phyloP scores from a whole-genome alignment of 92 coral and sea anemone genomes.

The Heteractis magnifica region DNA sequence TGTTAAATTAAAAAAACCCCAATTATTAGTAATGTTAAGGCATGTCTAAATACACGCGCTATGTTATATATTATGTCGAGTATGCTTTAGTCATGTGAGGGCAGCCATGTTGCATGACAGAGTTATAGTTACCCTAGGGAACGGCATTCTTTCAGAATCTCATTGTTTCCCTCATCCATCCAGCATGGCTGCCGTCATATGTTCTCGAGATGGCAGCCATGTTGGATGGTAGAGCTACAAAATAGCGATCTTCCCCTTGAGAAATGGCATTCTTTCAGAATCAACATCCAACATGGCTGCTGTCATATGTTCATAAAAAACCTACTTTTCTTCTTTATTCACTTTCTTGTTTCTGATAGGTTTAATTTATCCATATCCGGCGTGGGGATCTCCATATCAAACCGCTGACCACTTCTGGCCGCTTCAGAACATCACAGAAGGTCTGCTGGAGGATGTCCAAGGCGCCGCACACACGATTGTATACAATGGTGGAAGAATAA shows the following conservation, averaged over 20 bases:
- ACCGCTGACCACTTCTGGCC: constrained; percentile 99
- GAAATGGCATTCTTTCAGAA: background rate
- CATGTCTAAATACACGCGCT: background rate
- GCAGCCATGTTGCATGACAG: background rate
- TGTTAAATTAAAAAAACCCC: background rate
- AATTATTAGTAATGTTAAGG: background rate
- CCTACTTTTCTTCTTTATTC: background rate
- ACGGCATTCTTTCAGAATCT: background rate
- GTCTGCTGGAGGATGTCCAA: constrained; percentile 61
- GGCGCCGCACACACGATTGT: constrained; percentile 80
- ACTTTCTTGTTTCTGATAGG: constrained; percentile 16
- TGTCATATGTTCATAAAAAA: background rate
- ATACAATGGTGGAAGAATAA: constrained; percentile 67
- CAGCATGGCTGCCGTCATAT: background rate
- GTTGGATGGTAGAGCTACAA: background rate
- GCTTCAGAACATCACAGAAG: constrained; percentile 71
- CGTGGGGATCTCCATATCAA: constrained; percentile 85
- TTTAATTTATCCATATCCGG: constrained; percentile 59
- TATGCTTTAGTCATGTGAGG: background rate
- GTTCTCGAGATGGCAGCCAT: background rate
- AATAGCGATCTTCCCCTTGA: background rate
- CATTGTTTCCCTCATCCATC: background rate
- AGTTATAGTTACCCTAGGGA: background rate
- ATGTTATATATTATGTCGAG: background rate
- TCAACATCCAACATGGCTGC: background rate